Evolutionary conservation across 1,140 invertebrate species (phyloP).

Genomic region (Campodea augens): DNA sequence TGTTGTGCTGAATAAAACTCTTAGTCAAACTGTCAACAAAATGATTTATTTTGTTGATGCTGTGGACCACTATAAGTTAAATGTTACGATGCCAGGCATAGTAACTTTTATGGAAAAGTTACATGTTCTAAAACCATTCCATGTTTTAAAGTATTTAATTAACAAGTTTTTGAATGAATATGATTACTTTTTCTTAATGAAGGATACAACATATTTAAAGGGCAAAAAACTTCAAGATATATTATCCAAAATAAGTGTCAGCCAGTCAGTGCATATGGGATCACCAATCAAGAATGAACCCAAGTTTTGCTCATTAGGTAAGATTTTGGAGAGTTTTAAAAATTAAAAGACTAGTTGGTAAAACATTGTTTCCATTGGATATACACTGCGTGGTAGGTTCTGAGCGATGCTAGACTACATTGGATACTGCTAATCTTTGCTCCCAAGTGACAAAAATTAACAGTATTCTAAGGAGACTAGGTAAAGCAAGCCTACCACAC

Average conservation of each 20-base stretch:
- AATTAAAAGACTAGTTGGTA: not conserved
- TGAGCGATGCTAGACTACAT: too few species aligned
- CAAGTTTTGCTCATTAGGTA: conserved; percentile 43
- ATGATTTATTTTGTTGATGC: conserved; percentile 53
- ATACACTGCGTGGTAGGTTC: too few species aligned
- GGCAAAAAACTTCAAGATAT: conserved; percentile 43
- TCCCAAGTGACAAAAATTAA: too few species aligned
- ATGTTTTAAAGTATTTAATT: conserved; percentile 69
- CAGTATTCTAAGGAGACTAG: too few species aligned
- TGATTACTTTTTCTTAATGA: conserved; percentile 74
- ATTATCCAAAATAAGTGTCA: conserved; percentile 57
- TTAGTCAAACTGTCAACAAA: conserved; percentile 57
- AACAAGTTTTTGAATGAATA: conserved; percentile 74
- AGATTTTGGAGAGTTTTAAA: conserved; percentile 9
- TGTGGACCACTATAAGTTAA: conserved; percentile 39
- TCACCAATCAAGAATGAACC: conserved; percentile 21
- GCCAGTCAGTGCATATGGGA: conserved; percentile 59
- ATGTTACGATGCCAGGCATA: conserved; percentile 49
- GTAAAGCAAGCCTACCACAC: too few species aligned
- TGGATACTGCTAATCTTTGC: too few species aligned
- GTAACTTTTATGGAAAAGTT: conserved; percentile 61
- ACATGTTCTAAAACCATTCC: conserved; percentile 51
- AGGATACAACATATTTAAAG: conserved; percentile 62
- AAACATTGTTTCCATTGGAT: not conserved
- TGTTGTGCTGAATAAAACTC: conserved; percentile 58